Evolutionary conservation across 1,140 invertebrate species (phyloP), one percentile per base, ranked within the genome.

Genomic region (Penaeus vannamei): DNA sequence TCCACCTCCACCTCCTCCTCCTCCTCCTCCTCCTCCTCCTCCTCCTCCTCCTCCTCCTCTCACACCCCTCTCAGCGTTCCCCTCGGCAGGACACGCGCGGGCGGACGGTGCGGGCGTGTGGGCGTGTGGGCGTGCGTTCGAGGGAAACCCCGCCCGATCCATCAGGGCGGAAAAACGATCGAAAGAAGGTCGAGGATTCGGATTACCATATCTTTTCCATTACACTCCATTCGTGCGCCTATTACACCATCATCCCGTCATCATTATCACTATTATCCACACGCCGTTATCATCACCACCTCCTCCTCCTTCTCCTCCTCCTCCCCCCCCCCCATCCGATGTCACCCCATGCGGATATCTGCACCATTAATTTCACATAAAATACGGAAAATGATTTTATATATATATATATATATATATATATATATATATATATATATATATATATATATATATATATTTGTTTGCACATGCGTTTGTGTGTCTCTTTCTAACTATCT

Each of bases 191-290:
- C 53, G 82, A 12, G 12, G 60, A 42, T 86, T 86, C 29, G n/a
- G 14, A 79, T 79, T 86, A 79, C 29, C 76, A 86, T 77, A 86
- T 85, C 84, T n/a, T 22, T 19, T 53, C 84, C 64, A 72, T 72
- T 85, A 85, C 64, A 72, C 19, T 53, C 59, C 22, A 53, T 72
- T 72, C 66, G 53, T n/a, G 59, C 3, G 72, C 72, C 32, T 72
- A 85, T 85, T 72, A 85, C 26, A n/a, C 36, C 19, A 69, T 85
- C 53, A 85, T 53, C n/a, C 2, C 46, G 84, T 72, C 84, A 53
- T 53, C 84, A 85, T 61, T 61, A 62, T 61, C 81, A 83, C 81
- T 61, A 83, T 83, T 32, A 59, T 32, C 76, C 46, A 62, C 81
- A 42, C 76, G 14, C 46, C 46, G 46, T 53, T n/a, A 79, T 79